These are phyloP conservation scores for Acromyrmex heyeri DNA, from an alignment of 1,140 invertebrate species.

Conservation along the genomic window DNA sequence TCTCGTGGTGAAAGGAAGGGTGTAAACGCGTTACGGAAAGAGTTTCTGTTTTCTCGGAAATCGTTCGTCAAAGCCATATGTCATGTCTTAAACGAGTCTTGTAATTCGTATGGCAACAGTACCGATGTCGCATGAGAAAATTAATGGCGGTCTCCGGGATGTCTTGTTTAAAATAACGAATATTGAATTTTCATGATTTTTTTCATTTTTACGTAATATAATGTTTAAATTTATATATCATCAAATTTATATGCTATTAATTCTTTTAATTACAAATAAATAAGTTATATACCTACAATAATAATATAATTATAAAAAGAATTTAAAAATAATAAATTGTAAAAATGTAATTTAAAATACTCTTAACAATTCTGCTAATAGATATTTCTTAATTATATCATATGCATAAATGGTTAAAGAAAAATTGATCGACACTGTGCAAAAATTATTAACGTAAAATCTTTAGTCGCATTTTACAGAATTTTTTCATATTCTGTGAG, in stretches of 20 bases:
- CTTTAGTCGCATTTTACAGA: neutral
- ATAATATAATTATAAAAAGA: neutral
- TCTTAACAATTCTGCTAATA: neutral
- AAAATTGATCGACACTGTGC: neutral
- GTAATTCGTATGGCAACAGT: constrained; percentile 64
- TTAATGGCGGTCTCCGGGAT: constrained; percentile 78
- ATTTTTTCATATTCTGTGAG: neutral
- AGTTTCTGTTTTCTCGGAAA: constrained; percentile 81
- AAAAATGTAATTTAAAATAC: neutral
- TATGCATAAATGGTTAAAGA: neutral
- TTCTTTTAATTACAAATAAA: neutral
- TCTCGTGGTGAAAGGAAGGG: constrained; percentile 47
- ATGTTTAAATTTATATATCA: too few relatives aligned
- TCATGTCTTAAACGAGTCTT: constrained; percentile 70
- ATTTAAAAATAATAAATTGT: neutral
- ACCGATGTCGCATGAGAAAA: constrained; percentile 76
- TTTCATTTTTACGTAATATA: neutral
- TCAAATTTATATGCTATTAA: neutral
- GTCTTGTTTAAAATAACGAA: constrained; percentile 82
- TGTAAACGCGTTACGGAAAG: constrained; percentile 42
- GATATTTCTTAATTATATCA: constrained; percentile 1
- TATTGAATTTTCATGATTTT: constrained; percentile 26
- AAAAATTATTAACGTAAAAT: neutral
- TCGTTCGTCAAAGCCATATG: constrained; percentile 83
- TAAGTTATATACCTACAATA: neutral